Evolutionary conservation across 2,113 vertebrate genomes (phyloP), one percentile per base, ranked within the genome.

Genomic region (Aramus guarauna): DNA sequence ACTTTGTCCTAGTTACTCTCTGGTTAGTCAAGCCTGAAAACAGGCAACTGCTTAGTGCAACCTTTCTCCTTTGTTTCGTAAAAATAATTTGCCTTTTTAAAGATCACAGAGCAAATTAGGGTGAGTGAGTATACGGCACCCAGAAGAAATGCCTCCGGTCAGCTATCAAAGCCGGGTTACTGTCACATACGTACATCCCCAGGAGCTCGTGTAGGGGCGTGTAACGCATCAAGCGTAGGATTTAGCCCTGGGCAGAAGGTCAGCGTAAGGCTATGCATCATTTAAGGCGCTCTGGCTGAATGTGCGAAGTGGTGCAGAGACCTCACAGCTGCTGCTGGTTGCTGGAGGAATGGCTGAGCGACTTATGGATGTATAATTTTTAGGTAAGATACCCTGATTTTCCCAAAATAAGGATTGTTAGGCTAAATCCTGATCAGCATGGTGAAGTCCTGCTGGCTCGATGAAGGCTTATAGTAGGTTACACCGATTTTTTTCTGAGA

Each of bases 1-100:
- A 91, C 92, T 95, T 79, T 87, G 95, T 84, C 94, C 97, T 75
- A 92, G 53, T 95, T 97, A 45, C 76, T 71, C 32, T 29, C 60
- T 32, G 52, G 36, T 58, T 86, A 63, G n/a, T 58, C 53, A 72
- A 90, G 81, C 74, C 91, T 90, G 88, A 50, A 48, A 78, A 23
- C 22, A 39, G 62, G 76, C 91, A 63, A 9, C 56, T 68, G 69
- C 92, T 80, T 19, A 16, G 41, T 15, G 75, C 56, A 73, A 67
- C 39, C 88, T 29, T 90, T 50, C 41, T 59, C 82, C 68, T 87
- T 76, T 58, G 48, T 76, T 92, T 90, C 77, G 15, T 27, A 27
- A 26, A 81, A 81, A 77, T 22, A 60, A 92, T 68, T 71, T 72
- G 58, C 56, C 74, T 77, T 88, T 89, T 62, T 32, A 47, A 80